Evolutionary conservation across 2,113 vertebrate species (phyloP), one percentile per base, ranked within the genome.

Genomic region (Caranx ignobilis): DNA sequence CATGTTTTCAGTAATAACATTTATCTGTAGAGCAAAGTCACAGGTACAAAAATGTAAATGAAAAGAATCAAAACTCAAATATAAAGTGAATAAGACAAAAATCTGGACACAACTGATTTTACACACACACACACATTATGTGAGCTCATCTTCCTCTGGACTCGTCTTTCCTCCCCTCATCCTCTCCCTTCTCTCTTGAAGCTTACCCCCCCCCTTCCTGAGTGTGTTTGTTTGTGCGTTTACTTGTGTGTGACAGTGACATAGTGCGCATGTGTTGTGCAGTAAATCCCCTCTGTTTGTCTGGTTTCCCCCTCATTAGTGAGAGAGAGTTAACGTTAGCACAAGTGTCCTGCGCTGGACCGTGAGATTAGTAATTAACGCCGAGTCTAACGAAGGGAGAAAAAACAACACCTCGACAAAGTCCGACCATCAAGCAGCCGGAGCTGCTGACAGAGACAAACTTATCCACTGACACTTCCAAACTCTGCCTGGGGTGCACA

Each of bases 351-450:
- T 88, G 88, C 93, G 80, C 88, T 94, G 91, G 92, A 95, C 91
- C 94, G 93, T 95, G 94, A 95, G 94, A 95, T 95, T 95, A 91
- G 93, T 95, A 94, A 95, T 95, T 95, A 95, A 95, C 87, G 92
- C 82, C 13, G 91, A 92, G 94, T 89, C 93, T 94, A 95, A 95
- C 91, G 93, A 94, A 94, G 93, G 92, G 84, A 91, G 94, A 85
- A 89, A 95, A 95, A 93, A 93, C 91, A 94, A 94, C 92, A 94
- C 88, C 92, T 94, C 88, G 61, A 93, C 93, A 93, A 93, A 94
- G 91, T 91, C 92, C 85, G 72, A 90, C 91, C 92, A 92, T 94
- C 93, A 92, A 91, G 81, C 87, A 89, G 52, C 89, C 59, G 39
- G 91, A 92, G n/a, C 88, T 94, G 94, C 94, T 95, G 94, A 95